Evolutionary conservation across 2,888 invertebrate genomes (phyloP).

Genomic region (Neuroscelio doddi): DNA sequence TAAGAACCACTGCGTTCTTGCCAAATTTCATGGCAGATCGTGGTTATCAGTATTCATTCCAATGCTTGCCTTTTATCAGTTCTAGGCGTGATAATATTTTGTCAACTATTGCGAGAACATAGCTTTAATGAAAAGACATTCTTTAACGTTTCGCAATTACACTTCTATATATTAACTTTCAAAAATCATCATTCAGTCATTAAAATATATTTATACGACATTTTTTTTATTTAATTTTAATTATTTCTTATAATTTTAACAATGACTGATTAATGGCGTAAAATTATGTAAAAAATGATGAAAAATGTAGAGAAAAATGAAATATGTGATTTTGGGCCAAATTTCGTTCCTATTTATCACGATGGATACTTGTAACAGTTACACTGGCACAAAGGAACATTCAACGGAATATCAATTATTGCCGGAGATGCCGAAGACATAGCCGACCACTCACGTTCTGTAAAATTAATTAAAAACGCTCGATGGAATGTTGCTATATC

Average conservation of each 20-base stretch:
- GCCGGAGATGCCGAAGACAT: neutral
- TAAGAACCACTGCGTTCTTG: slow-evolving; percentile 1
- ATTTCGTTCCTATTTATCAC: neutral
- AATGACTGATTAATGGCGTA: too few species aligned
- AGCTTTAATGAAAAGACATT: slow-evolving; percentile 15
- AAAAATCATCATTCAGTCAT: too few species aligned
- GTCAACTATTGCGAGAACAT: slow-evolving; percentile 48
- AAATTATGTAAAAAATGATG: too few species aligned
- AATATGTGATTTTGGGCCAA: neutral
- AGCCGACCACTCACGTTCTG: neutral
- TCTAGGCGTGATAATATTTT: slow-evolving; percentile 51
- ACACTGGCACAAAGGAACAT: neutral
- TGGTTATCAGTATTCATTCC: slow-evolving; percentile 51
- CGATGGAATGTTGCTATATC: slow-evolving; percentile 27
- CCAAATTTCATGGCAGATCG: slow-evolving; percentile 2
- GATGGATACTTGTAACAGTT: slow-evolving; percentile 6
- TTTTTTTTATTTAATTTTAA: too few species aligned
- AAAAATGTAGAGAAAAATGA: too few species aligned
- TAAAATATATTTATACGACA: too few species aligned
- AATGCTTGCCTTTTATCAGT: slow-evolving; percentile 56
- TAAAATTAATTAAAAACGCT: slow-evolving; percentile 5
- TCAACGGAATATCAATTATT: slow-evolving; percentile 14
- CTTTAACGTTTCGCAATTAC: slow-evolving; percentile 14
- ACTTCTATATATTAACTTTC: too few species aligned
- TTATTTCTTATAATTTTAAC: too few species aligned